Base-by-base conservation (phyloP, 2,888 invertebrate genomes). In the Corythucha ciliata region DNA sequence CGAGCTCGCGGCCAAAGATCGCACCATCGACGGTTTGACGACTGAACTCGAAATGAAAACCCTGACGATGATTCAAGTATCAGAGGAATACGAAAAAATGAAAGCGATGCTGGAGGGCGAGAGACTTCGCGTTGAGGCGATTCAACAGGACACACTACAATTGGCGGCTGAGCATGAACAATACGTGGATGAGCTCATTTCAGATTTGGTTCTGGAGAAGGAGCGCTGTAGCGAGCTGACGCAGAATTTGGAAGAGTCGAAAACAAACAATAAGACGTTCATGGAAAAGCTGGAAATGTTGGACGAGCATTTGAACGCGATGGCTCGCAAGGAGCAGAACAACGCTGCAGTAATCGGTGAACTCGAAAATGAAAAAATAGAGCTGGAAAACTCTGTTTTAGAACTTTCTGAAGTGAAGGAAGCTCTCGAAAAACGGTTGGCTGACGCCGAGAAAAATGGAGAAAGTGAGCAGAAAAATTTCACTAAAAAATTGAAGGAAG, bases 171-270 rank as follows among this genome's bases (percentile, higher is more conserved):
- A 58, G 21, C 42, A 58, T 47, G 49, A 56, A 29, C 55, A 56
- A 37, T 58, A 56, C 41, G 48, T 56, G 14, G 58, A 54, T 44
- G 58, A 56, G 36, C 24, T 58, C 12, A 56, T 58, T 33, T 56
- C 58, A 6, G 58, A 58, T 26, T 22, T 58, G n/a, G 54, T 58
- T 25, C 41, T 58, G 3, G 58, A 58, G 48, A 58, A 58, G 22
- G 56, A 58, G 29, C 47, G 55, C 14, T 54, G 54, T 34, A 41
- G 55, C 10, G 56, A 58, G 29, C 34, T 58, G 12, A 20, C 50
- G 3, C 32, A 34, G 7, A 29, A 32, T 14, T 7, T 52, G 2
- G 50, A 56, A 25, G 52, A 54, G 20, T 24, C 22, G 7, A 49
- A 45, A 34, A 20, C 32, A 20, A 51, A 32, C n/a, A 34, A 33